These are phyloP conservation scores for Fregata magnificens DNA, from an alignment of 2,113 vertebrate genomes.

Conservation along the genomic window DNA sequence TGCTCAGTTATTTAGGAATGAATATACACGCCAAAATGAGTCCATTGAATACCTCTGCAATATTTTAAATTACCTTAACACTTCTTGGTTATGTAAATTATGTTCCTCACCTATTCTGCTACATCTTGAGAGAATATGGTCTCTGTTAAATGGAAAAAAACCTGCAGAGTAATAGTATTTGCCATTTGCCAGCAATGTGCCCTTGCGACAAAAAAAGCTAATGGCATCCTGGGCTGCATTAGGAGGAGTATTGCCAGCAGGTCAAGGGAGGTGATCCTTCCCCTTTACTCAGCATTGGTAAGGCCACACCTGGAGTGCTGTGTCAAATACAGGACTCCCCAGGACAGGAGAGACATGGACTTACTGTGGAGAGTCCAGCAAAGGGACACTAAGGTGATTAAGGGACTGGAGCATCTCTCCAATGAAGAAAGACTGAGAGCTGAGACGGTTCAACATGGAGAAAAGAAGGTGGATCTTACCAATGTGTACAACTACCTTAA, in stretches of 20 bases:
- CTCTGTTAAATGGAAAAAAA: not conserved
- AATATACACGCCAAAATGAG: not conserved
- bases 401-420: not conserved
- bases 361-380: not conserved
- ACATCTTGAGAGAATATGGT: not conserved
- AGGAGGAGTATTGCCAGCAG: not conserved
- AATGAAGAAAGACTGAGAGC: not conserved
- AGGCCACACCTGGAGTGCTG: not conserved
- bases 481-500: not conserved
- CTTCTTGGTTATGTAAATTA: not conserved
- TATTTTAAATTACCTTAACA: not conserved
- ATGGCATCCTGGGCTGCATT: not conserved
- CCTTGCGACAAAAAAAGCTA: not conserved
- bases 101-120: not conserved
- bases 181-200: not conserved
- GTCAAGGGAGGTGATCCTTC: fast-evolving
- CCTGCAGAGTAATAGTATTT: not conserved
- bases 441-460: not conserved
- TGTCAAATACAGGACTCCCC: not conserved
- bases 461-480: not conserved
- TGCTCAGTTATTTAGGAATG: not conserved
- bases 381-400: not conserved
- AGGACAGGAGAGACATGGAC: not conserved
- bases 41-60: not conserved
- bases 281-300: not conserved